phyloP scores from a whole-genome alignment of 2,797 vertebrate genomes.

The Cetoscarus ocellatus region DNA sequence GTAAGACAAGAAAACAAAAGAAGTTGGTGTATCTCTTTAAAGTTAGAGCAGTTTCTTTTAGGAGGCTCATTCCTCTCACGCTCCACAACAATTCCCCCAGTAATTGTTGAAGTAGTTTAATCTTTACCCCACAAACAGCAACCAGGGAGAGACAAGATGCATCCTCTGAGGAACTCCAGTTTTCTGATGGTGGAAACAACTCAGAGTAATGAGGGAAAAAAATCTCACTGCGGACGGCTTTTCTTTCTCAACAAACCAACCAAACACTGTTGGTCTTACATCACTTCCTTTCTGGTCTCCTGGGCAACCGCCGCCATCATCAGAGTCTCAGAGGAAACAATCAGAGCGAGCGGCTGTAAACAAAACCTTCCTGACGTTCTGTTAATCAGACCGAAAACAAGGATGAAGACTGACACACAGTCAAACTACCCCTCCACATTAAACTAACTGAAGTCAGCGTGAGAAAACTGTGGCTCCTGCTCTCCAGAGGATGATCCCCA shows the following conservation, averaged over 20 bases:
- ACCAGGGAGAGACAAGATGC: no score
- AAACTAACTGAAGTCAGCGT: not conserved
- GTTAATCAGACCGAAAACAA: conserved; percentile 1
- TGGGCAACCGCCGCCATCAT: conserved; percentile 6
- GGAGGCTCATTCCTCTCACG: no score
- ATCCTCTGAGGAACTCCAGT: no score
- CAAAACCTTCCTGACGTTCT: conserved; percentile 57
- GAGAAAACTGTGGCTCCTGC: not conserved
- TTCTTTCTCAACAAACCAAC: not conserved
- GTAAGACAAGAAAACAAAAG: no score
- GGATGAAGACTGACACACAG: not conserved
- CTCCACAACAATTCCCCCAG: no score
- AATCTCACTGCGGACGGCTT: not conserved
- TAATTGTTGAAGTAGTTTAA: no score
- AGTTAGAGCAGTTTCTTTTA: no score
- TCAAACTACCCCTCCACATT: not conserved
- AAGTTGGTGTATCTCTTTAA: no score
- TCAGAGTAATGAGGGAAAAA: no score
- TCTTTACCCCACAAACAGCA: no score
- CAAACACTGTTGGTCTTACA: conserved; percentile 10
- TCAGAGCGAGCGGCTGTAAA: conserved; percentile 45
- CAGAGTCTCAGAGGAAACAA: conserved; percentile 51
- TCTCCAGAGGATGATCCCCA: not conserved
- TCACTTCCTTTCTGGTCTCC: conserved; percentile 29
- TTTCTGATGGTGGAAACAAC: no score